Evolutionary conservation across 2,888 invertebrate species (phyloP), one percentile per base, ranked within the genome.

Genomic region (Philereme transversata): DNA sequence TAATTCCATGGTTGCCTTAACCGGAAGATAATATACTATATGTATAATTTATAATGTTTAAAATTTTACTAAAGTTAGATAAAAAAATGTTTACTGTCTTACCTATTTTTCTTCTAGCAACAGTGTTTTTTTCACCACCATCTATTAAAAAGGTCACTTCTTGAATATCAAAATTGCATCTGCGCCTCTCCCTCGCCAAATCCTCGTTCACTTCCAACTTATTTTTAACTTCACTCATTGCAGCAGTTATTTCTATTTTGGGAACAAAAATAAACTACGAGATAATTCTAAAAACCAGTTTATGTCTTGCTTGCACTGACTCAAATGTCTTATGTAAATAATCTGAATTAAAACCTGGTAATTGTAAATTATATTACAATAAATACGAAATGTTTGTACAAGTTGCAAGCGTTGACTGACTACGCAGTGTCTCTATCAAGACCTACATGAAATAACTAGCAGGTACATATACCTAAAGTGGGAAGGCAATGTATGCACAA

Each of bases 131-230:
- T 62, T 91, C 84, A 1, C 96, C 95, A 0, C 97, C 97, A 79
- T 97, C 96, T 67, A 97, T 86, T 68, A 97, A 93, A 73, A 95
- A 83, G 0, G 97, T 97, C 66, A 98, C 88, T 87, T 97, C 97
- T 65, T 89, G 77, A 0, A 95, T 86, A 81, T 96, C 88, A 79
- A 97, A 97, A 52, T 94, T 94, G 72, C 96, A 96, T 74, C 93
- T 95, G 51, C 89, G 85, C 58, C 97, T 93, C 82, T 97, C 97
- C 69, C 88, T 94, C 57, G 86, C 86, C 55, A 97, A 86, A 86
- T 97, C 97, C 50, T 92, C 89, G 79, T 96, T 96, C 3, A 95
- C 81, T 66, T 76, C 66, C 45, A 62, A 60, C 41, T 40, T 71
- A 34, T 60, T 59, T 61, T 69, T 72, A 51, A 52, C 60, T 57